These are phyloP conservation scores for Dryas iulia DNA, from an alignment of 1,140 invertebrate species.

Conservation along the genomic window DNA sequence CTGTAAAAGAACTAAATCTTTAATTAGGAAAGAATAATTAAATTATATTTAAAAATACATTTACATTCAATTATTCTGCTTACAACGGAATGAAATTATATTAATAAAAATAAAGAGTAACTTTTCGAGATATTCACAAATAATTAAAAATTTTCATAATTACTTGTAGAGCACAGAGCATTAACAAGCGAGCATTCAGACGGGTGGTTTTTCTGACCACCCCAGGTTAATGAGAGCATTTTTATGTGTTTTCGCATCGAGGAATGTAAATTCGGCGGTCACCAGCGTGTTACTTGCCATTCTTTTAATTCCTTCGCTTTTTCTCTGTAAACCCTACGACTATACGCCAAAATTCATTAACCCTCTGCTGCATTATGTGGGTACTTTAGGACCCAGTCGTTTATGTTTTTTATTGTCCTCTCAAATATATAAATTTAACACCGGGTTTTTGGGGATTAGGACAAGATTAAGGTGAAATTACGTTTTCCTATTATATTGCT, in stretches of 20 bases:
- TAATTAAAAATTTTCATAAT: not conserved
- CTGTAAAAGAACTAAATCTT: too few species aligned
- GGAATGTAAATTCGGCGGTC: slow-evolving; percentile 77
- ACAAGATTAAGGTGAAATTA: slow-evolving; percentile 9
- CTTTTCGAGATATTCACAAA: not conserved
- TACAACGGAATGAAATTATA: not conserved
- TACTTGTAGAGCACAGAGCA: slow-evolving; percentile 4
- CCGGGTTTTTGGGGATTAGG: slow-evolving; percentile 17
- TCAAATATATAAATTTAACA: slow-evolving; percentile 19
- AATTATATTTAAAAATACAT: too few species aligned
- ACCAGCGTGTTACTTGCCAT: slow-evolving; percentile 64
- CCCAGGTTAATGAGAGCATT: slow-evolving; percentile 76
- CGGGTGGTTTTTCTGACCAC: slow-evolving; percentile 60
- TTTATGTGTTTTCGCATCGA: slow-evolving; percentile 74
- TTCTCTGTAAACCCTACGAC: slow-evolving; percentile 41
- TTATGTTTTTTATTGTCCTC: slow-evolving; percentile 52
- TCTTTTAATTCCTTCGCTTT: slow-evolving; percentile 68
- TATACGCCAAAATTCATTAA: slow-evolving; percentile 70
- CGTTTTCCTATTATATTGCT: not conserved
- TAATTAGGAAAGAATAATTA: too few species aligned
- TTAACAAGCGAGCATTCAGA: slow-evolving; percentile 33
- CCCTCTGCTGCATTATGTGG: slow-evolving; percentile 51
- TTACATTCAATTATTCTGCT: not conserved
- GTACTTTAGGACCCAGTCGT: slow-evolving; percentile 50
- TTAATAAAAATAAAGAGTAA: not conserved